These are phyloP conservation scores for Alca torda DNA, from an alignment of 2,797 vertebrate species.

Conservation along the genomic window DNA sequence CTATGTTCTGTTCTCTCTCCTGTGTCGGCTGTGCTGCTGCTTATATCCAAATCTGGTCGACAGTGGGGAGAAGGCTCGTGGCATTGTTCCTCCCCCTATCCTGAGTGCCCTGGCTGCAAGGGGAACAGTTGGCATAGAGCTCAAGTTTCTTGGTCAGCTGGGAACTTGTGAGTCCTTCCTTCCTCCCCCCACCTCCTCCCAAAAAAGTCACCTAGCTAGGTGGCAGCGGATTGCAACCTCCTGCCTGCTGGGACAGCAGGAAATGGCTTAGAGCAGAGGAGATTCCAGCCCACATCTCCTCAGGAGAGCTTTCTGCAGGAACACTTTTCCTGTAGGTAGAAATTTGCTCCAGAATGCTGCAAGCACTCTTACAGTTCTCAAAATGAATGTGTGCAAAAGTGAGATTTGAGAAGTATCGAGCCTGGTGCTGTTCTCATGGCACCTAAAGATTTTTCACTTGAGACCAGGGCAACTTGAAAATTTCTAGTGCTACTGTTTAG, in stretches of 20 bases:
- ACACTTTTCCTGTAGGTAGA: not conserved
- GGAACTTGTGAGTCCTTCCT: constrained; percentile 19
- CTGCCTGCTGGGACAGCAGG: not conserved
- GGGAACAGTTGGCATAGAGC: not conserved
- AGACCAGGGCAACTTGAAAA: not conserved
- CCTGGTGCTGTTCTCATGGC: not conserved
- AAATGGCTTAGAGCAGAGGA: not conserved
- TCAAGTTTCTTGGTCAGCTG: constrained; percentile 23
- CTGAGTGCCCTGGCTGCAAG: not conserved
- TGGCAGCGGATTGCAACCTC: not conserved
- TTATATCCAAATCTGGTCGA: not conserved
- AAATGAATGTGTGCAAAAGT: rapidly evolving
- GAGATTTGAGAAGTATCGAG: not conserved
- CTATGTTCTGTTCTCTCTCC: not conserved
- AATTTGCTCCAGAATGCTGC: not conserved
- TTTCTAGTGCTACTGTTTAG: not conserved
- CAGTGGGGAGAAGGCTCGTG: not conserved
- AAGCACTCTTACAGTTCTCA: not conserved
- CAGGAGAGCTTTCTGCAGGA: not conserved
- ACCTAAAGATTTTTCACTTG: not conserved
- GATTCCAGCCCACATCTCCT: constrained; percentile 7
- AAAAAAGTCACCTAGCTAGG: not conserved
- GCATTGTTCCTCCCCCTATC: not conserved
- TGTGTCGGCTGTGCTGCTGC: not conserved
- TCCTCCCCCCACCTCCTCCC: not conserved